These are phyloP conservation scores for Trichosurus vulpecula DNA, from an alignment of 2,797 vertebrate species.

Conservation along the genomic window DNA sequence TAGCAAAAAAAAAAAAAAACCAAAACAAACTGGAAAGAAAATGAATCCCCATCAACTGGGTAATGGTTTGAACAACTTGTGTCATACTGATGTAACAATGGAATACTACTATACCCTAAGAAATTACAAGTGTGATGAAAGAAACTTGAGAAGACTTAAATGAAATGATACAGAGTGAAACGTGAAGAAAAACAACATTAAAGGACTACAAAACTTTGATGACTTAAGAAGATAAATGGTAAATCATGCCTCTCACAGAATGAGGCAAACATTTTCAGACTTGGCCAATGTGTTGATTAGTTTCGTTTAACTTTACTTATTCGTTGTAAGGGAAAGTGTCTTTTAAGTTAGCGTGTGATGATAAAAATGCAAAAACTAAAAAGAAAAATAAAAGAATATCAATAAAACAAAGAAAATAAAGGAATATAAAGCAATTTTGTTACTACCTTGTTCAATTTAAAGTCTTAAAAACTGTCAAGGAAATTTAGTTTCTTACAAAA, in stretches of 20 bases:
- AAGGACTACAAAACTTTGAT: background rate
- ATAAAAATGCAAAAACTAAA: background rate
- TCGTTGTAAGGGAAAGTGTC: background rate
- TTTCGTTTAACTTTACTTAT: background rate
- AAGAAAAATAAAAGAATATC: background rate
- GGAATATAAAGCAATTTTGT: background rate
- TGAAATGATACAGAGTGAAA: background rate
- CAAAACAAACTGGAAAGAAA: background rate
- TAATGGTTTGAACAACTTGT: background rate
- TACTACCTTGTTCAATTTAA: background rate
- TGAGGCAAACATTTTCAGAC: background rate
- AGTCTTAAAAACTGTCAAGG: background rate
- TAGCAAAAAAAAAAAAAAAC: no score
- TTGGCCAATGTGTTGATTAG: background rate
- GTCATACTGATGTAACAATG: background rate
- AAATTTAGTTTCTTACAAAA: background rate
- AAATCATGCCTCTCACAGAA: background rate
- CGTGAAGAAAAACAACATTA: background rate
- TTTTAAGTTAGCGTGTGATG: background rate
- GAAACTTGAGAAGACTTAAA: background rate
- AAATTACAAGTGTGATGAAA: background rate
- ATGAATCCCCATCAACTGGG: background rate
- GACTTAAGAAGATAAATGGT: background rate
- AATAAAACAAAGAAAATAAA: background rate
- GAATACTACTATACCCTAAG: background rate